These are phyloP conservation scores for Alligator mississippiensis DNA, from an alignment of 2,113 vertebrate genomes.

Conservation along the genomic window DNA sequence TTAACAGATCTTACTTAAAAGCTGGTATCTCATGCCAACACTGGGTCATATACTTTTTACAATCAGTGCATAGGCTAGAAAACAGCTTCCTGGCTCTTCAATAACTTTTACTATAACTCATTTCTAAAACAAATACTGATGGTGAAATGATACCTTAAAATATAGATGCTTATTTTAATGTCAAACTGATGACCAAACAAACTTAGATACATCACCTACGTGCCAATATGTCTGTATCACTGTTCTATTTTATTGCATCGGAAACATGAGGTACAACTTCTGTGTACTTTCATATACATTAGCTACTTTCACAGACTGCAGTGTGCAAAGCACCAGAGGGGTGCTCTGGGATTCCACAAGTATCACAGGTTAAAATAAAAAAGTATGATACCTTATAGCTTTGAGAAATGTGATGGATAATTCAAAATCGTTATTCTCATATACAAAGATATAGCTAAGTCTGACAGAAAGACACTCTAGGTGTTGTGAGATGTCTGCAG, in stretches of 20 bases:
- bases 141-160: not conserved
- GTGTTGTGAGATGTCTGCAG: not conserved
- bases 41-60: not conserved
- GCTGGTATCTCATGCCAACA: not conserved
- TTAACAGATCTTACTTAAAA: not conserved
- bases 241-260: not conserved
- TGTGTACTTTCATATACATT: not conserved
- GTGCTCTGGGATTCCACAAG: too few species aligned
- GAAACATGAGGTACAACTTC: not conserved
- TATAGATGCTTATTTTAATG: not conserved
- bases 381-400: not conserved
- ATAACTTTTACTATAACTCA: not conserved
- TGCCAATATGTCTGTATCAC: not conserved
- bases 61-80: not conserved
- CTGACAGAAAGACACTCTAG: not conserved
- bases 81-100: not conserved
- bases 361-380: not conserved
- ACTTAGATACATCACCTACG: not conserved
- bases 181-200: not conserved
- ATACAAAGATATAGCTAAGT: not conserved
- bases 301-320: not conserved
- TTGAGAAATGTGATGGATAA: not conserved
- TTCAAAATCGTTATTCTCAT: not conserved
- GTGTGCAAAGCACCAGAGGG: too few species aligned
- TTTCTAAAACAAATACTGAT: not conserved